Base-by-base conservation (phyloP, 92 coral and sea anemone genomes). In the Parazoanthus atlanticus region DNA sequence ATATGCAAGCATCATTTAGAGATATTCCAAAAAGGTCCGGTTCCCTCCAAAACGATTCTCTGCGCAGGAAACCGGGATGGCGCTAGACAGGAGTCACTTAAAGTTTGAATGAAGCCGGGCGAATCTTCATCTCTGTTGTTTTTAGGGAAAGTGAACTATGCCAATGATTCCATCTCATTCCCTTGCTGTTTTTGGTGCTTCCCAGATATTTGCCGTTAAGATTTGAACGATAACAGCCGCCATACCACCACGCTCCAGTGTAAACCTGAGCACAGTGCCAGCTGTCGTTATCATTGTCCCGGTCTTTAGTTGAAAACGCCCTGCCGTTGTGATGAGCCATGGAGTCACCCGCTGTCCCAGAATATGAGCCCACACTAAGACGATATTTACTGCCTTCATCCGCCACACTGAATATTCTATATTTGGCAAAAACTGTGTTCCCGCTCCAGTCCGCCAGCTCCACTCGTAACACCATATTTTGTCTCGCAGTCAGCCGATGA, bases 391-490 rank as follows among this genome's bases (percentile, higher is more conserved):
- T 23, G 9, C 41, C 12, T 47, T 88, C 88, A 69, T 69, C 74
- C 0, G 65, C 73, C 25, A 88, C 75, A 25, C 74, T 70, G 32
- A 88, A 88, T 43, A 28, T 79, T 43, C 76, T 82, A 76, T 90
- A 90, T 77, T 71, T 66, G 74, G 92, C 92, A 70, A 69, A 78
- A 10, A 47, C 43, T 32, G 25, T 65, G 25, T 54, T 43, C 32
- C 88, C 86, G n/a, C 43, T 31, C 86, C 89, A 90, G 82, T 90
- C 90, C 34, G 77, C 93, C 79, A 90, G 76, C 30, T 90, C 90
- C 28, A 90, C 86, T 1, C 93, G 93, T n/a, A 90, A 67, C 17
- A 25, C 77, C 32, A 52, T 47, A 25, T 78, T 43, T 43, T 76
- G 54, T 7, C 76, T 80, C 25, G 66, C 81, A 28, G 93, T 86